These are phyloP conservation scores for Lasioglossum leucozonium DNA, from an alignment of 2,888 invertebrate species.

Conservation along the genomic window DNA sequence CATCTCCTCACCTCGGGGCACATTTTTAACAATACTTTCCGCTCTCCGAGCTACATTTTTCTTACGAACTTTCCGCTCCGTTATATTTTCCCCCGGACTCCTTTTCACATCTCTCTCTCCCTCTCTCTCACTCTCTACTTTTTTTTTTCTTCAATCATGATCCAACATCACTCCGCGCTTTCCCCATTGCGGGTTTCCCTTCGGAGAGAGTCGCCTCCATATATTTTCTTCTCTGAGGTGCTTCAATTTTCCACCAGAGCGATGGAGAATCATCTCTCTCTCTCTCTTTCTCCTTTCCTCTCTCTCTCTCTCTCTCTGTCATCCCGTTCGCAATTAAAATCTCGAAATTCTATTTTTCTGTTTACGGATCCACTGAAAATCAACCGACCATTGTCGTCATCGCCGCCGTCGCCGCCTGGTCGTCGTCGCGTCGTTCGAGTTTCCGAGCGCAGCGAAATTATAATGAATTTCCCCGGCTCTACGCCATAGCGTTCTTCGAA, in stretches of 20 bases:
- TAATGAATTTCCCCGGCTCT: neutral
- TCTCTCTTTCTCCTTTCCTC: too few relatives aligned
- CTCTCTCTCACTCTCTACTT: fast-evolving
- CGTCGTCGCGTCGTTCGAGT: neutral
- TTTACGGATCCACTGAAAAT: neutral
- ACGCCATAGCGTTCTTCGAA: neutral
- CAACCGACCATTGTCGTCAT: neutral
- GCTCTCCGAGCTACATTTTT: conserved; percentile 19
- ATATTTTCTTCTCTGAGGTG: neutral
- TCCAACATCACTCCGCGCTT: neutral
- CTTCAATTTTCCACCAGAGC: neutral
- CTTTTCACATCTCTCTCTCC: conserved; percentile 6
- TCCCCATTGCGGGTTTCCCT: neutral
- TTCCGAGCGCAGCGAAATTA: neutral
- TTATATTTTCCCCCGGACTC: conserved; percentile 9
- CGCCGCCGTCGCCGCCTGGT: neutral
- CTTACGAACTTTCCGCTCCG: conserved; percentile 3
- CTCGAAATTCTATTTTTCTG: conserved; percentile 8
- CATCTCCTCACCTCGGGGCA: conserved; percentile 9
- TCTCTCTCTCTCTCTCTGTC: too few relatives aligned
- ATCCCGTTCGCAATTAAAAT: neutral
- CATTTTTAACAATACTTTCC: conserved; percentile 31
- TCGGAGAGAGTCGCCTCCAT: neutral
- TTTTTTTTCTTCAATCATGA: conserved; percentile 12
- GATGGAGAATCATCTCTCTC: neutral